Evolutionary conservation across 2,797 vertebrate genomes (phyloP), one percentile per base, ranked within the genome.

Genomic region (Darevskia mixta): DNA sequence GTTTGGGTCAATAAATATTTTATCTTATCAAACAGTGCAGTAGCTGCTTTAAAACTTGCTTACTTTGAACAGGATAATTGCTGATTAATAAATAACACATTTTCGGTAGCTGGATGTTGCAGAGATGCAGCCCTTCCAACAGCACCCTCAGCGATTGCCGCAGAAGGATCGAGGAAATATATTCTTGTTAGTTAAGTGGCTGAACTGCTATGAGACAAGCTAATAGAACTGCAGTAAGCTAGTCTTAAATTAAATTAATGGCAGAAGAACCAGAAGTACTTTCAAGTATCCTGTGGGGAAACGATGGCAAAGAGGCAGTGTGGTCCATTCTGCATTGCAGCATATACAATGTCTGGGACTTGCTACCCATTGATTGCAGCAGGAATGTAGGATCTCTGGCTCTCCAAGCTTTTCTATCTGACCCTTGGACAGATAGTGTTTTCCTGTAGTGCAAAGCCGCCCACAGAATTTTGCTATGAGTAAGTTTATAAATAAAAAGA

Each of bases 1-100:
- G 64, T 83, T 73, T 8, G 23, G 55, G 61, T 79, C 49, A 88
- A 84, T 84, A 35, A 88, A 88, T 79, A 88, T 88, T 88, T 88
- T 35, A 88, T 88, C 79, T 72, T 88, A 79, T 79, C 82, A 88
- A 72, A 49, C 49, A 72, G 67, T 72, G 76, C 29, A 35, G 27
- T 73, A 45, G 76, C 82, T 75, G 49, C 64, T 88, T 79, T 84
- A 79, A 84, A 88, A 79, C 79, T 23, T 79, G 76, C 45, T 84
- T 79, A 83, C 87, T 64, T 79, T 55, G 49, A 55, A 55, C n/a
- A 45, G 76, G 66, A 79, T 88, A 84, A 45, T 88, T 79, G 49
- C 87, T 61, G n/a, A 45, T 88, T 61, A 88, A 84, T 88, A 88
- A 88, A 88, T 84, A 72, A 88, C 84, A 77, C 76, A 45, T 88